Conservation (phyloP, 2,797 vertebrate species). For the Cryptoprocta ferox region DNA sequence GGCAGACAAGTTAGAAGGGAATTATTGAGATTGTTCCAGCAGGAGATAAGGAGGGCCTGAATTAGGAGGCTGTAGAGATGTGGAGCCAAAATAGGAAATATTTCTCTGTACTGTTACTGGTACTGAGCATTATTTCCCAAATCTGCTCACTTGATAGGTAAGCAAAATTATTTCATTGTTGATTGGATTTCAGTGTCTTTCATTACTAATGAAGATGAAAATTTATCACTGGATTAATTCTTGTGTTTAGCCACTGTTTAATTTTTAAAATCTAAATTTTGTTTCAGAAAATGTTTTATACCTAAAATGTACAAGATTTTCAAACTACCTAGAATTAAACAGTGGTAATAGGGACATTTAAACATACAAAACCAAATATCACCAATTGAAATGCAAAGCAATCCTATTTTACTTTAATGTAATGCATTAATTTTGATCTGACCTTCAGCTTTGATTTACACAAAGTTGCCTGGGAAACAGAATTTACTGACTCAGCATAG, state of each 20-base stretch:
- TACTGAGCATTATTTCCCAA: constrained; percentile 21
- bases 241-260: constrained; percentile 46
- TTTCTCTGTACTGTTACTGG: neutral
- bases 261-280: constrained; percentile 41
- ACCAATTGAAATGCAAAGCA: constrained; percentile 58
- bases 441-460: constrained; percentile 71
- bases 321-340: constrained; percentile 13
- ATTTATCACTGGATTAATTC: neutral
- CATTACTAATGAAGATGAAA: constrained; percentile 18
- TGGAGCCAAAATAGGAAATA: neutral
- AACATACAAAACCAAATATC: constrained; percentile 30
- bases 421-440: constrained; percentile 66
- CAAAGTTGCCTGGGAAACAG: constrained; percentile 54
- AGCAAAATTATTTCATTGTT: neutral
- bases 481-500: constrained; percentile 67
- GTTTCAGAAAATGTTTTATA: constrained; percentile 25
- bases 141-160: constrained; percentile 35
- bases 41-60: neutral
- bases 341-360: neutral
- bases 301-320: neutral
- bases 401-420: constrained; percentile 55
- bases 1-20: neutral
- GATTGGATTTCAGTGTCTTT: constrained; percentile 8
- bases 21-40: neutral
- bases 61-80: neutral